Base-by-base conservation (phyloP, 2,797 vertebrate species). In the Acridotheres tristis region DNA sequence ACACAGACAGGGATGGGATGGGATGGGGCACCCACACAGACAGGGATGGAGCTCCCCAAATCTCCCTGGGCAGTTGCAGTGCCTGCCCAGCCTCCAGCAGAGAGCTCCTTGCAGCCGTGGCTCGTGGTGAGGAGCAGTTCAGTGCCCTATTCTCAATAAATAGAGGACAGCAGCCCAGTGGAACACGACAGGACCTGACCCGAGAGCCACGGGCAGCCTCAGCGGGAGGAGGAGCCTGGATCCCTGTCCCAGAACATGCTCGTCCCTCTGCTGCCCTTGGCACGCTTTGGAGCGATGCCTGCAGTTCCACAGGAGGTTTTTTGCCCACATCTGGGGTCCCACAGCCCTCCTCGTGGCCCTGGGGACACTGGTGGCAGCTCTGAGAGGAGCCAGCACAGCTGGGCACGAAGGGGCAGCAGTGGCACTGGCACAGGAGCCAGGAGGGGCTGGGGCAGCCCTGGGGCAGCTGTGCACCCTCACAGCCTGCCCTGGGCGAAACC, bases 401-500 rank as follows among this genome's bases (percentile, higher is more conserved):
- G 16, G 13, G 55, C 27, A 48, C 8, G 1, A 10, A 13, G 62
- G 32, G 29, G 40, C 29, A 45, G 29, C 32, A 27, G 7, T 7
- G 61, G 38, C 13, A 3, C 9, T 16, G 5, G 32, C 65, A 12
- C 51, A 25, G 50, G 32, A 17, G 48, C 5, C 7, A 45, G 34
- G 16, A 69, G n/a, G 58, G 58, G 45, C 57, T 42, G 57, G 5
- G 2, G 8, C 51, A 53, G 43, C 48, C 7, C 45, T 1, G 17
- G 67, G 45, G 16, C 63, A 30, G 61, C 71, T 85, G 2, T 50
- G 23, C 43, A 71, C 65, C 58, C 65, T n/a, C 38, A 22, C 32
- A 16, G 2, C 0, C 1, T 7, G 22, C 26, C 17, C 1, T 0
- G 7, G 29, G 23, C 21, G 40, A 40, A 7, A 40, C 14, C 40